phyloP scores from a whole-genome alignment of 2,113 vertebrate genomes.

The Fregetta grallaria region DNA sequence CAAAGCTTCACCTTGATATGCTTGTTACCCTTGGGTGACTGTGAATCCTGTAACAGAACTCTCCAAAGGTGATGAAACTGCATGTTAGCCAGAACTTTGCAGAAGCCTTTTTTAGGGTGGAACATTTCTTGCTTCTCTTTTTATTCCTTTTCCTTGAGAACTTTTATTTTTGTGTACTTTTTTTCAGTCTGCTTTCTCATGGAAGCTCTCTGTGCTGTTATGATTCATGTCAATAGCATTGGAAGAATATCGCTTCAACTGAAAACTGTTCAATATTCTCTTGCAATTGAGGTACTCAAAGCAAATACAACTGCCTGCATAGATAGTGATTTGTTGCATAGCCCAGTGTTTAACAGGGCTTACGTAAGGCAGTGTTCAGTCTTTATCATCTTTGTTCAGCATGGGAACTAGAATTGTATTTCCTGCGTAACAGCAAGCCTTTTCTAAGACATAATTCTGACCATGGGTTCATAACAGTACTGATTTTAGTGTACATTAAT shows the following conservation, averaged over 20 bases:
- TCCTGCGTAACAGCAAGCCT: neutral
- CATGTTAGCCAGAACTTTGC: neutral
- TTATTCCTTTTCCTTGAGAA: neutral
- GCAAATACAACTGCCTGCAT: fast-evolving
- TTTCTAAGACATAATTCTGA: neutral
- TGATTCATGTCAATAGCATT: neutral
- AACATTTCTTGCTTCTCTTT: neutral
- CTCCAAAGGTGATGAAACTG: neutral
- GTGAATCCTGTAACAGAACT: neutral
- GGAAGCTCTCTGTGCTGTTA: neutral
- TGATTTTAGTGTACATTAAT: neutral
- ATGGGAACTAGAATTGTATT: neutral
- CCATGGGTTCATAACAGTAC: neutral
- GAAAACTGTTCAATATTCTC: neutral
- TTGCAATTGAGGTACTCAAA: neutral
- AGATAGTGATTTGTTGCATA: neutral
- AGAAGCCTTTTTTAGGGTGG: neutral
- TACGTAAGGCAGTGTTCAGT: neutral
- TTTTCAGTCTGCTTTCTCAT: neutral
- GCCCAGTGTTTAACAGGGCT: neutral
- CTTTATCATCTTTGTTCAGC: constrained; percentile 8
- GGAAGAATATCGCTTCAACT: neutral
- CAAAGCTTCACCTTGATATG: neutral
- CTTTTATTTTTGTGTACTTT: neutral
- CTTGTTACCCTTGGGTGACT: neutral